A percentile compares a stretch with the other conserved stretches of the same genome.
phyloP scores from a whole-genome alignment of 2,888 invertebrate genomes.

The Abscondita cerata region DNA sequence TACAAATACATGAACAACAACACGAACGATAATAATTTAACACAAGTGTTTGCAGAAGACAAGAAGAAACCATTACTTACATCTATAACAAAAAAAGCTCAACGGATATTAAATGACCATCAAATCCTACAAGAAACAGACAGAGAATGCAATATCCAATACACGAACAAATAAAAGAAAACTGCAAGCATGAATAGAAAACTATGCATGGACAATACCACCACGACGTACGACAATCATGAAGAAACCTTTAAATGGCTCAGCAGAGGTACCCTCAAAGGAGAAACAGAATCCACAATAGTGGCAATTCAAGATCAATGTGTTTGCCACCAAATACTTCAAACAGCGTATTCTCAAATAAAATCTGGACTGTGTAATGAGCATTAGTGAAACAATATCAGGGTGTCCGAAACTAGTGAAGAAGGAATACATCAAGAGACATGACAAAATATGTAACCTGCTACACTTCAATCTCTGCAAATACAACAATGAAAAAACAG shows the following conservation, averaged over 20 bases:
- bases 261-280: background rate
- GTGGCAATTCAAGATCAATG: background rate
- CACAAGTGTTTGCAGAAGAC: too few relatives aligned
- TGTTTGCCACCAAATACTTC: background rate
- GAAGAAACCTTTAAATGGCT: background rate
- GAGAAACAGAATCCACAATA: too few relatives aligned
- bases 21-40: too few relatives aligned
- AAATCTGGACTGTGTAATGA: too few relatives aligned
- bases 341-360: background rate
- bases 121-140: background rate
- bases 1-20: background rate
- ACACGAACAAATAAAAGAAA: background rate
- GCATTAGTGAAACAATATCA: background rate
- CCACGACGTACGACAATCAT: background rate
- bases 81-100: background rate
- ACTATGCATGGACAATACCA: background rate
- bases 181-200: background rate
- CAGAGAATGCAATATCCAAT: background rate
- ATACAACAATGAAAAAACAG: background rate
- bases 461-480: background rate
- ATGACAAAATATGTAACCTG: background rate
- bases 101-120: background rate
- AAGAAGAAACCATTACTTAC: too few relatives aligned
- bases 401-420: background rate
- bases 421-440: background rate